Conservation (phyloP, 2,888 invertebrate genomes). For the Pseudeuparius sepicola region DNA sequence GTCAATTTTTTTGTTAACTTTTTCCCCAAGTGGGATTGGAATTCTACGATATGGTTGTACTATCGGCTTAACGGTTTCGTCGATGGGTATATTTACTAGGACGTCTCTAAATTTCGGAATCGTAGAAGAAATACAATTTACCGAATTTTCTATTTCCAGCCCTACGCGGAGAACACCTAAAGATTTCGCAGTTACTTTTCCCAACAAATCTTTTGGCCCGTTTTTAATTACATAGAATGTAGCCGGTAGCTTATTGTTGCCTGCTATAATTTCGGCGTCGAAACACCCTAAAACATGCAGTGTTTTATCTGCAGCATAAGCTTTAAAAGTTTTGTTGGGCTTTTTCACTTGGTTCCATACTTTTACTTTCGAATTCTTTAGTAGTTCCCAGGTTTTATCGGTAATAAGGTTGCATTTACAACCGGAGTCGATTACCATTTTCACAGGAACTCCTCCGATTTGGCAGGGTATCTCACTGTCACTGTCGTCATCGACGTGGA, state of each 20-base stretch:
- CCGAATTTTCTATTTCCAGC: constrained; percentile 8
- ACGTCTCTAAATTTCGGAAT: constrained; percentile 29
- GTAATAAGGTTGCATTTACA: constrained; percentile 20
- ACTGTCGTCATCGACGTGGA: constrained; percentile 14
- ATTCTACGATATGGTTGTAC: constrained; percentile 24
- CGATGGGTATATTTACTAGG: constrained; percentile 24
- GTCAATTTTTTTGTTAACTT: constrained; percentile 25
- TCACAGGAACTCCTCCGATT: constrained; percentile 14
- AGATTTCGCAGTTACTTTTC: constrained; percentile 18
- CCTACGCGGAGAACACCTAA: constrained; percentile 23
- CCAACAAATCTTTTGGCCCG: constrained; percentile 16
- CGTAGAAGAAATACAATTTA: constrained; percentile 7
- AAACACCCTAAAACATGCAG: constrained; percentile 13
- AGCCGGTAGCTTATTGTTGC: constrained; percentile 12
- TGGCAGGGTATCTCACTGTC: neutral
- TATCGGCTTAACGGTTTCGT: constrained; percentile 27
- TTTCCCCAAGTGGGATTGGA: constrained; percentile 25
- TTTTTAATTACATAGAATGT: constrained; percentile 19
- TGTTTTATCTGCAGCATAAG: constrained; percentile 17
- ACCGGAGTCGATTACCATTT: constrained; percentile 23
- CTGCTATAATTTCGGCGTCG: constrained; percentile 13
- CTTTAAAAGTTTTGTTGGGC: constrained; percentile 12
- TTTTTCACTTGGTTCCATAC: constrained; percentile 14
- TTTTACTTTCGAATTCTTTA: neutral
- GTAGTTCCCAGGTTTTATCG: constrained; percentile 14